Evolutionary conservation across 64 coral and sea anemone genomes (phyloP).

Genomic region (Astreopora myriophthalma): DNA sequence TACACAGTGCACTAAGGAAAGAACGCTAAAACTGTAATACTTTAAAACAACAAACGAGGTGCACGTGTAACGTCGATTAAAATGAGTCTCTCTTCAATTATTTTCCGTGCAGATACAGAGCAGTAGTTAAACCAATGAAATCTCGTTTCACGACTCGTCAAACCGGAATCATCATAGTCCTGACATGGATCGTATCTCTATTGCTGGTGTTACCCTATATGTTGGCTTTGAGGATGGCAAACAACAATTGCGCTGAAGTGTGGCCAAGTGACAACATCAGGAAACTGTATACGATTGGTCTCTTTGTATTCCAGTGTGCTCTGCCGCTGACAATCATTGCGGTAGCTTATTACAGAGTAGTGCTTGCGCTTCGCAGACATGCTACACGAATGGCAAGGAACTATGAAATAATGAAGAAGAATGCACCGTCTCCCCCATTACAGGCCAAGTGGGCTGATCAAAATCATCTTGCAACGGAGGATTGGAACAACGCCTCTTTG

Average conservation of each 20-base stretch:
- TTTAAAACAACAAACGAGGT: too few relatives aligned
- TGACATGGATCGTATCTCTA: slow-evolving; percentile 55
- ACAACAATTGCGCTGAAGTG: not conserved
- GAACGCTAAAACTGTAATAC: too few relatives aligned
- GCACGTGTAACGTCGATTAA: too few relatives aligned
- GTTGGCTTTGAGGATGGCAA: slow-evolving; percentile 8
- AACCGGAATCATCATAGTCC: slow-evolving; percentile 31
- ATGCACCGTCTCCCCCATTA: not conserved
- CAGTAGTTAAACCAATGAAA: slow-evolving; percentile 56
- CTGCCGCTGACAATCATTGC: slow-evolving; percentile 23
- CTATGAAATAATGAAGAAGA: not conserved
- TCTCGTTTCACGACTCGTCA: slow-evolving; percentile 61
- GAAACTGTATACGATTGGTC: slow-evolving; percentile 36
- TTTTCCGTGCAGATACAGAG: slow-evolving; percentile 50
- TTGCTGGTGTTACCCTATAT: slow-evolving; percentile 76
- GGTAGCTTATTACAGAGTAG: slow-evolving; percentile 5
- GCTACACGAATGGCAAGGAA: slow-evolving; percentile 5
- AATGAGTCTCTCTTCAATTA: too few relatives aligned
- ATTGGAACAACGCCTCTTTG: not conserved
- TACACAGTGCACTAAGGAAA: too few relatives aligned
- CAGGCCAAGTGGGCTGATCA: not conserved
- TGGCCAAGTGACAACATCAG: slow-evolving; percentile 46
- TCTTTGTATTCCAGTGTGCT: slow-evolving; percentile 67
- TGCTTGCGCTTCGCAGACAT: not conserved
- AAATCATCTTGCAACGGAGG: not conserved